Percentiles rank a stretch among this genome's conserved stretches.
phyloP scores from a whole-genome alignment of 2,113 vertebrate genomes.

The Ornithorhynchus anatinus region DNA sequence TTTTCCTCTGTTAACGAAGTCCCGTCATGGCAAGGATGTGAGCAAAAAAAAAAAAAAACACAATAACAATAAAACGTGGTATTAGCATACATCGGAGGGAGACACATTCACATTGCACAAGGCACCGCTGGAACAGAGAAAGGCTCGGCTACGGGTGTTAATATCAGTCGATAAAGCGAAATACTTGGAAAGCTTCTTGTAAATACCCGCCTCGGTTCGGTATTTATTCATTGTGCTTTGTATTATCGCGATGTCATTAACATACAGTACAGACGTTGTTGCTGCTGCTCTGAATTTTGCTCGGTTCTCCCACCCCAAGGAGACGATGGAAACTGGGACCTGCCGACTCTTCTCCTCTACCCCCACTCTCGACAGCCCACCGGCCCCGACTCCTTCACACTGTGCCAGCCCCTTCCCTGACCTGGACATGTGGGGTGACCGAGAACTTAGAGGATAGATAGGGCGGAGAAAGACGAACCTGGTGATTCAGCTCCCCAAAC shows the following conservation, averaged over 20 bases:
- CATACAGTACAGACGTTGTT: constrained; percentile 61
- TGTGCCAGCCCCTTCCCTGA: too few relatives aligned
- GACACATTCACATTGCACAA: constrained; percentile 67
- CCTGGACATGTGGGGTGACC: too few relatives aligned
- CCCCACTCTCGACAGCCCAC: not conserved
- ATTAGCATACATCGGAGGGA: constrained; percentile 44
- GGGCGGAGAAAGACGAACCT: too few relatives aligned
- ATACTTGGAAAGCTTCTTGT: constrained; percentile 62
- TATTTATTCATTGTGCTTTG: constrained; percentile 64
- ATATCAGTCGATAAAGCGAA: constrained; percentile 70
- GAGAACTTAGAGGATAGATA: too few relatives aligned
- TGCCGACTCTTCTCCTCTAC: not conserved
- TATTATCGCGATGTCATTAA: constrained; percentile 24
- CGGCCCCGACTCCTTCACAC: too few relatives aligned
- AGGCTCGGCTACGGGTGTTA: constrained; percentile 52
- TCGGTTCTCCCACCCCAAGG: not conserved
- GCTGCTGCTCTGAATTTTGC: constrained; percentile 19
- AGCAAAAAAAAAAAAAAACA: constrained; percentile 68
- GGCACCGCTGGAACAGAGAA: constrained; percentile 57
- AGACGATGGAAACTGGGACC: too few relatives aligned
- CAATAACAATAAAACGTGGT: constrained; percentile 70
- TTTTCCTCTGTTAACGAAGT: too few relatives aligned
- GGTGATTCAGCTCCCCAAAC: too few relatives aligned
- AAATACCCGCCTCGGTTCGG: constrained; percentile 63
- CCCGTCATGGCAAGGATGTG: constrained; percentile 69